phyloP scores from a whole-genome alignment of 2,113 vertebrate genomes.

The Indicator maculatus region DNA sequence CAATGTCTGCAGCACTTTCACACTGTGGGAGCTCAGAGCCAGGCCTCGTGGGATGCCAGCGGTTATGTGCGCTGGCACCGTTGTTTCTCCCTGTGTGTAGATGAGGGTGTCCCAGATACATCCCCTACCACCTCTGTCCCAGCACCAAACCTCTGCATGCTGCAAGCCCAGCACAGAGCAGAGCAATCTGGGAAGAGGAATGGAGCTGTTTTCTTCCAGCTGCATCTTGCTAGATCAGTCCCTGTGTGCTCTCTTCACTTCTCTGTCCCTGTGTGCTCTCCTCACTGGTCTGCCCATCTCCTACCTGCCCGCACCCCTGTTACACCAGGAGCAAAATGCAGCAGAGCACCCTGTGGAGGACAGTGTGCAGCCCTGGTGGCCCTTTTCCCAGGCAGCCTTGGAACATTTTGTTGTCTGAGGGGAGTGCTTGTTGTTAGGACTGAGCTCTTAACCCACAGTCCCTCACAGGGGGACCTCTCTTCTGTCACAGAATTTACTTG shows the following conservation, averaged over 20 bases:
- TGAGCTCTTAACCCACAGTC: neutral
- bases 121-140: neutral
- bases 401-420: neutral
- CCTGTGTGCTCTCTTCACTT: neutral
- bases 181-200: neutral
- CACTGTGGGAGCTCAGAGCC: neutral
- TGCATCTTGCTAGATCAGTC: neutral
- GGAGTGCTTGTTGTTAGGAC: neutral
- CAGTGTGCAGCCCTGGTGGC: neutral
- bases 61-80: neutral
- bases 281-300: neutral
- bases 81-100: neutral
- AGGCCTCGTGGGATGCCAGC: neutral
- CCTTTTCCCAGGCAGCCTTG: neutral
- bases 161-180: accelerated
- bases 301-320: neutral
- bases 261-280: neutral
- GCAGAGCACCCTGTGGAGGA: neutral
- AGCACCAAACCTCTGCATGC: neutral
- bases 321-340: neutral
- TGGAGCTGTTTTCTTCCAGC: neutral
- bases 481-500: neutral
- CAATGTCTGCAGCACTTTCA: neutral
- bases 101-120: neutral
- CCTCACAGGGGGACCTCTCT: neutral